phyloP scores from a whole-genome alignment of 2,888 invertebrate genomes.

The Agonum fuliginosum region DNA sequence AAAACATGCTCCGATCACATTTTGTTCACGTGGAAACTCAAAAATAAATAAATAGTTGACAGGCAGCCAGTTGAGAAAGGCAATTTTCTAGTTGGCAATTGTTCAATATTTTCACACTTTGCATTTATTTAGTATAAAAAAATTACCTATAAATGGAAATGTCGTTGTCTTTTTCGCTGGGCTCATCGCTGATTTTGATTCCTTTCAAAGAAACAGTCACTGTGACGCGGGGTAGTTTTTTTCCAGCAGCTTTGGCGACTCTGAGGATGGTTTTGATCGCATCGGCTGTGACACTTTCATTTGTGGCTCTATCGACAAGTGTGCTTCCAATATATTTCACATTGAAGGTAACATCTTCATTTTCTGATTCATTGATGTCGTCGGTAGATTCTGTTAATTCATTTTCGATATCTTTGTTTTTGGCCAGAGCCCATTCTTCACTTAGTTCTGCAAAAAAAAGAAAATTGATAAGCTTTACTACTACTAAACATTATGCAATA shows the following conservation, averaged over 20 bases:
- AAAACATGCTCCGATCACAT: conserved; percentile 22
- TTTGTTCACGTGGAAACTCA: conserved; percentile 45
- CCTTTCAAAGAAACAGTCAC: conserved; percentile 85
- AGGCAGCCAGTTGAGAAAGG: conserved; percentile 11
- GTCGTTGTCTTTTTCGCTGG: conserved; percentile 83
- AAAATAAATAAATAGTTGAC: conserved; percentile 37
- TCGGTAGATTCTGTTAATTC: conserved; percentile 66
- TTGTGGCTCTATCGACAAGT: conserved; percentile 84
- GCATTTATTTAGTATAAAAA: neutral
- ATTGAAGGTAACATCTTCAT: conserved; percentile 74
- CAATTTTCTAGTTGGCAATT: conserved; percentile 30
- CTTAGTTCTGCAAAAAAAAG: conserved; percentile 76
- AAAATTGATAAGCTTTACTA: too few species aligned
- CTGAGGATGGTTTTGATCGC: conserved; percentile 88
- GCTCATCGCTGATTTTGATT: conserved; percentile 83
- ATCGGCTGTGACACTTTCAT: conserved; percentile 85
- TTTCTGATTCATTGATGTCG: conserved; percentile 69
- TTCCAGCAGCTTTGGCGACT: conserved; percentile 77
- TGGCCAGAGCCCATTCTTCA: conserved; percentile 81
- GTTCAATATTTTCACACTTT: conserved; percentile 1
- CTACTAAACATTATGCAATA: conserved; percentile 3
- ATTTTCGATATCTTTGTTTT: conserved; percentile 73
- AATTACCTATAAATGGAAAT: conserved; percentile 89
- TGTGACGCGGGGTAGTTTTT: conserved; percentile 78
- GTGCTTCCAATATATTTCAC: conserved; percentile 87